These are phyloP conservation scores for Drosophila pandora DNA, from an alignment of 1,140 invertebrate species.

Conservation along the genomic window DNA sequence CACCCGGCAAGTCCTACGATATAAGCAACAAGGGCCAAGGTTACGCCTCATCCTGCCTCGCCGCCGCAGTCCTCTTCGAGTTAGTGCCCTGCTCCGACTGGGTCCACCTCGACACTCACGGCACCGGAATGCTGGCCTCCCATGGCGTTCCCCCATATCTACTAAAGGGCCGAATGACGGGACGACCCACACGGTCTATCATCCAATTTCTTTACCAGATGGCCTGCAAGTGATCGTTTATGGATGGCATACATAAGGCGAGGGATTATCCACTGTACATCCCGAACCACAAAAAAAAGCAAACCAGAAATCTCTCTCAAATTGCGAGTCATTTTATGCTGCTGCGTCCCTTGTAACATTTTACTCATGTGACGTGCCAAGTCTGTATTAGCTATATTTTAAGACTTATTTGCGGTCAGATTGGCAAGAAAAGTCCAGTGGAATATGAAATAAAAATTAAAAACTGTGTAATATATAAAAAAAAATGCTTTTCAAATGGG, in stretches of 20 bases:
- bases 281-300: not conserved
- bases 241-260: not conserved
- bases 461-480: not conserved
- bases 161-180: conserved; percentile 85
- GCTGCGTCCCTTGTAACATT: not conserved
- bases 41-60: conserved; percentile 86
- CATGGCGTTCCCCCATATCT: conserved; percentile 87
- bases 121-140: conserved; percentile 86
- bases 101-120: conserved; percentile 89
- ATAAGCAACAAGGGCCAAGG: conserved; percentile 86
- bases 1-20: conserved; percentile 83
- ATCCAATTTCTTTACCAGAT: conserved; percentile 86
- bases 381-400: not conserved
- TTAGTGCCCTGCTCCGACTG: conserved; percentile 86
- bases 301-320: not conserved
- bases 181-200: conserved; percentile 87
- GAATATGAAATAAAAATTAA: not conserved
- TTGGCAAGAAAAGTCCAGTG: not conserved
- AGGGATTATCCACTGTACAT: not conserved
- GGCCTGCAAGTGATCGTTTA: conserved; percentile 72
- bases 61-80: conserved; percentile 87
- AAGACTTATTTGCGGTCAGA: not conserved
- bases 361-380: not conserved
- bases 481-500: not conserved
- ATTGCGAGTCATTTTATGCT: not conserved